Evolutionary conservation across 2,797 vertebrate species (phyloP).

Genomic region (Melanotaenia boesemani): DNA sequence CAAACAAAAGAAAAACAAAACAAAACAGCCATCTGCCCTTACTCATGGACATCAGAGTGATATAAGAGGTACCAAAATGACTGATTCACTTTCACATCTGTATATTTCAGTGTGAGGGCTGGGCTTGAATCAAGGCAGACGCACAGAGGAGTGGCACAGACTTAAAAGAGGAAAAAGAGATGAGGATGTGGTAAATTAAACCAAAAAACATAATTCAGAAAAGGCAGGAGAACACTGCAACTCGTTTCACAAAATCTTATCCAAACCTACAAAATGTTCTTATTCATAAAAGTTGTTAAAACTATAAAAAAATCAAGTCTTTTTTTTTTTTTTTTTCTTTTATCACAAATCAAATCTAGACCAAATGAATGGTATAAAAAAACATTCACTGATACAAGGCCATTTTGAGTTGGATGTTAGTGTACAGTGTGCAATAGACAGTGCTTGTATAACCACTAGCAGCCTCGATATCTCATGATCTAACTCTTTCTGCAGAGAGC

Average conservation of each 20-base stretch:
- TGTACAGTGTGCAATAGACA: conserved; percentile 74
- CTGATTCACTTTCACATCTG: conserved; percentile 39
- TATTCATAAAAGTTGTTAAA: conserved; percentile 72
- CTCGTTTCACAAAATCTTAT: conserved; percentile 56
- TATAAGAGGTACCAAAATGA: conserved; percentile 3
- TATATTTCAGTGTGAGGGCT: conserved; percentile 31
- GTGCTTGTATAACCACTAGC: conserved; percentile 74
- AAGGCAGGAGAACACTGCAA: conserved; percentile 47
- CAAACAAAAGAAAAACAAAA: not conserved
- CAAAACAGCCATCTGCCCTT: not conserved
- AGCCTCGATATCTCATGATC: conserved; percentile 40
- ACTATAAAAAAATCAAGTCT: conserved; percentile 65
- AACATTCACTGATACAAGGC: conserved; percentile 85
- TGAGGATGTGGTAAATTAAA: conserved; percentile 27
- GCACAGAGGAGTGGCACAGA: conserved; percentile 19
- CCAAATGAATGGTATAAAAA: conserved; percentile 53
- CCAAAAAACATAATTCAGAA: conserved; percentile 23
- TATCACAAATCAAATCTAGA: conserved; percentile 64
- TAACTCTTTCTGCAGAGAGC: conserved; percentile 35
- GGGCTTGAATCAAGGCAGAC: conserved; percentile 17
- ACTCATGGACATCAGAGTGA: conserved; percentile 10
- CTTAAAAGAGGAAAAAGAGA: conserved; percentile 8
- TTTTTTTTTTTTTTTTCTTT: conserved; percentile 7
- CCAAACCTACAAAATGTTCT: conserved; percentile 74
- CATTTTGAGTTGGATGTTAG: conserved; percentile 72